Base-by-base conservation (phyloP, 2,888 invertebrate genomes). In the Caenorhabditis sp. region DNA sequence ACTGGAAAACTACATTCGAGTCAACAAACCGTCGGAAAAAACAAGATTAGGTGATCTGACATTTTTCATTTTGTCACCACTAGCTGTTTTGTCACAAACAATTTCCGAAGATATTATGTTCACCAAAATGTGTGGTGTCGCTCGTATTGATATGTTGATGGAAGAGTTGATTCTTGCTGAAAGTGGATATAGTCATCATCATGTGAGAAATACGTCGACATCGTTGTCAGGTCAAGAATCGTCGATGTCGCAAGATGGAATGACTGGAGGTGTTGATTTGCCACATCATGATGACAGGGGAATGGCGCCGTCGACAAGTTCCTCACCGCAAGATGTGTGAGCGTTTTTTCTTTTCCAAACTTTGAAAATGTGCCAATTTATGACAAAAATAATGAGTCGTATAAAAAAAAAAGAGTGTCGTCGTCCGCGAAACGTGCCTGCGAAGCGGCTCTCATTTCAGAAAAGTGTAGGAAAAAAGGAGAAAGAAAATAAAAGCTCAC, bases 1-100 rank as follows among this genome's bases (percentile, higher is more conserved):
- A 63, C 91, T 99, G 84, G 97, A 99, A 89, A 95, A 97, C 87
- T 96, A 99, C 90, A 94, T 94, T 77, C 92, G 94, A 76, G 91
- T 92, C 43, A 92, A 92, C 79, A 94, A 94, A 90, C 93, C 95
- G 31, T 92, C 93, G 27, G 97, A 97, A 87, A 93, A 95, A 51
- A 95, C 95, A 5, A 91, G 99, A 58, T 97, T 99, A 89, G 97
- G 97, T 49, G 95, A 97, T 88, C 90, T 99, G 36, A 84, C 84
- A 10, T 87, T 86, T 63, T 87, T 84, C 72, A 79, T 87, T 54
- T 64, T 87, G 14, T 79, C 82, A 5, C 86, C 86, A 1, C 69
- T 86, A n/a, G 80, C 83, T 62, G 84, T 81, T 6, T 72, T 87
- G 1, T 85, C 86, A 27, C 84, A 85, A 60, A 80, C 82, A 8